Percentiles rank a stretch among this genome's conserved stretches.
Evolutionary conservation across 2,797 vertebrate genomes (phyloP).

Genomic region (Bufotes viridis): DNA sequence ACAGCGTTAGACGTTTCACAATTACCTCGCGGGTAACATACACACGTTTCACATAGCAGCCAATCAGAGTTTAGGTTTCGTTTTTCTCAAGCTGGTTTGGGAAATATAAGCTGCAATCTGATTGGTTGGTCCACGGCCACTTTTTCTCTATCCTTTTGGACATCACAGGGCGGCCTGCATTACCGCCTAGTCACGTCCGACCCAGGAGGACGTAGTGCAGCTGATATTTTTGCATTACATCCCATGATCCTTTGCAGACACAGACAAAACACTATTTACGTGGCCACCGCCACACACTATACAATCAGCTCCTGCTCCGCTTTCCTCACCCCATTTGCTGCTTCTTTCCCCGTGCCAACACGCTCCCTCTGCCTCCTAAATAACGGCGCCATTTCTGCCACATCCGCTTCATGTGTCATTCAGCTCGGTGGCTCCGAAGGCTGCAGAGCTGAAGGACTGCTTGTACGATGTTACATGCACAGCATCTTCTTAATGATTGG

Average conservation of each 20-base stretch:
- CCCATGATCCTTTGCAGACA: constrained; percentile 36
- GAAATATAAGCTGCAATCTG: background rate
- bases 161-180: background rate
- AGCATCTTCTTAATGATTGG: constrained; percentile 48
- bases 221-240: background rate
- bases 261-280: background rate
- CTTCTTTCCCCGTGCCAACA: constrained; percentile 34
- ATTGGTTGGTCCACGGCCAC: background rate
- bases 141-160: background rate
- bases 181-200: background rate
- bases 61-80: too few relatives aligned
- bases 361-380: background rate
- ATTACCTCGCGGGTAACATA: too few relatives aligned
- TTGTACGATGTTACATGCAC: constrained; percentile 29
- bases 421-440: constrained; percentile 49
- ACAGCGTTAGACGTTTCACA: too few relatives aligned
- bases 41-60: too few relatives aligned
- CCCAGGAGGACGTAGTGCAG: background rate
- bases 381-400: background rate
- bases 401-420: constrained; percentile 40
- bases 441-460: constrained; percentile 45
- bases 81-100: background rate
- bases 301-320: constrained; percentile 35
- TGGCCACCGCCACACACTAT: background rate
- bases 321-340: constrained; percentile 42